Evolutionary conservation across 2,113 vertebrate genomes (phyloP), one percentile per base, ranked within the genome.

Genomic region (Phaetusa simplex): DNA sequence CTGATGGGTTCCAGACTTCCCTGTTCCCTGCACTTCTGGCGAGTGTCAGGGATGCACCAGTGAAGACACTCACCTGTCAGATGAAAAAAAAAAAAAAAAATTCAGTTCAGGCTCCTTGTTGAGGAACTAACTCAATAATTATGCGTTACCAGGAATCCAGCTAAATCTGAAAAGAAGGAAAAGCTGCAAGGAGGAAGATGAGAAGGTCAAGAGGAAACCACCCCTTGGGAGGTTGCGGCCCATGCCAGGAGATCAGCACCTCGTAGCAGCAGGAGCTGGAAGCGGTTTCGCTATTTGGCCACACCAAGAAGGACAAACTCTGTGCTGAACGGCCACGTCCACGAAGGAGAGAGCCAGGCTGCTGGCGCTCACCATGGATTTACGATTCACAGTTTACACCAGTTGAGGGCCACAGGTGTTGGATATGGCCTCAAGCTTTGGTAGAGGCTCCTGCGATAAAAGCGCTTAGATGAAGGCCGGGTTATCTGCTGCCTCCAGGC

Each of bases 321-420:
- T 6, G 43, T 9, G 34, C 55, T 34, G 49, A 55, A 4, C 1
- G 3, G n/a, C 47, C n/a, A 3, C 0, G 0, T 6, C 24, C 52
- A 8, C 0, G 3, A 34, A 80, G 72, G 26, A 69, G 43, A 69
- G 22, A 19, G 29, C 22, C 56, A 49, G 67, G 30, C 50, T 66
- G 49, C 0, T 24, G 20, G 80, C 21, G 56, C 14, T 52, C 30
- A 49, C 26, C 14, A 2, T 1, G 29, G n/a, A 32, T 80, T 91
- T 55, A 14, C 5, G 3, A 32, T 52, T 73, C 10, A 0, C 1
- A 2, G 11, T 50, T 64, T 36, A 32, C 15, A 11, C 30, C 13
- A 19, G 16, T 56, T 53, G 56, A 71, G 47, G 52, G 17, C n/a
- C 42, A 22, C 42, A 21, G 45, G 49, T 29, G 5, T 16, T 69